Evolutionary conservation across 2,888 invertebrate species (phyloP).

Genomic region (Balanococcus diminutus): DNA sequence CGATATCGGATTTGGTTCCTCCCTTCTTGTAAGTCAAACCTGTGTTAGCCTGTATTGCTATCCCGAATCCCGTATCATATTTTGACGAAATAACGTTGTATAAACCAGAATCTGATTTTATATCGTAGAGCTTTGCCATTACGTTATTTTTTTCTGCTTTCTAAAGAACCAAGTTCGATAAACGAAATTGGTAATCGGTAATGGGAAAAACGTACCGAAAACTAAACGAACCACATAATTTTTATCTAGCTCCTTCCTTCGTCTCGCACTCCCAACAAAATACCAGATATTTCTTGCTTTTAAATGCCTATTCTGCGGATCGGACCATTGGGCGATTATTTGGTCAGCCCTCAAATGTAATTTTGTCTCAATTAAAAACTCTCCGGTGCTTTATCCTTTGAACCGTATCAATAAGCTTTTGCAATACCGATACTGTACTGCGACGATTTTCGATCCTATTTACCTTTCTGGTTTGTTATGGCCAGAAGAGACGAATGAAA

Average conservation of each 20-base stretch:
- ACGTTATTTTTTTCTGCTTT: neutral
- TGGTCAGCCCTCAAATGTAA: neutral
- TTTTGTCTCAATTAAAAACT: neutral
- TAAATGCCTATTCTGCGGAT: neutral
- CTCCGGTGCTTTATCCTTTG: neutral
- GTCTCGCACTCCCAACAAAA: neutral
- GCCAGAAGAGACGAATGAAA: neutral
- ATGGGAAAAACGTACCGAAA: neutral
- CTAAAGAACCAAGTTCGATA: neutral
- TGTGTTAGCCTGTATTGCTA: neutral
- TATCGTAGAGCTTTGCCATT: no score
- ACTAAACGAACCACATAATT: neutral
- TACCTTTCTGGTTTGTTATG: neutral
- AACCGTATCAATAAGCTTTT: neutral
- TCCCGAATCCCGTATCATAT: neutral
- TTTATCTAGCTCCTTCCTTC: neutral
- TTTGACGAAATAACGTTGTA: slow-evolving; percentile 18
- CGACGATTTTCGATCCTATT: neutral
- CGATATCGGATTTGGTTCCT: neutral
- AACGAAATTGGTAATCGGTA: slow-evolving; percentile 28
- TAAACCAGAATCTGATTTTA: slow-evolving; percentile 16
- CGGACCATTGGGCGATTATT: neutral
- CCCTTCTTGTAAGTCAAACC: neutral
- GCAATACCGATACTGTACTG: neutral
- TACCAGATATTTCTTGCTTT: neutral